These are phyloP conservation scores for Cnemophilus loriae DNA, from an alignment of 2,113 vertebrate genomes.

Conservation along the genomic window DNA sequence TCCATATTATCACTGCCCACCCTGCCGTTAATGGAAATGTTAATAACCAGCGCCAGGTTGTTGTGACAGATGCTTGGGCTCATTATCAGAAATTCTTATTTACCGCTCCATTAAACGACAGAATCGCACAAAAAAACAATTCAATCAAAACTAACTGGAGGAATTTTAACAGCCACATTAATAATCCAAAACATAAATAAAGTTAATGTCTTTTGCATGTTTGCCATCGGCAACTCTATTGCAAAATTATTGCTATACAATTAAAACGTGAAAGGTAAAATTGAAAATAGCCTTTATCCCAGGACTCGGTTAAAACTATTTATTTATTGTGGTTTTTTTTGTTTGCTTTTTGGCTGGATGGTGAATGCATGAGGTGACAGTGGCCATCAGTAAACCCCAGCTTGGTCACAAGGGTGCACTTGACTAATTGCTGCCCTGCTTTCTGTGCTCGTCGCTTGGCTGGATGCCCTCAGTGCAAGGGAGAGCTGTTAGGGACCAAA, in stretches of 20 bases:
- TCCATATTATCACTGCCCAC: constrained; percentile 74
- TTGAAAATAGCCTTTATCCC: constrained; percentile 13
- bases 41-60: constrained; percentile 84
- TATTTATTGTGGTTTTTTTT: neutral
- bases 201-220: constrained; percentile 73
- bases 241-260: constrained; percentile 64
- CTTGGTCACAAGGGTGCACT: neutral
- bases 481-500: neutral
- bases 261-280: constrained; percentile 65
- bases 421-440: neutral
- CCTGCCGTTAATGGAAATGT: constrained; percentile 83
- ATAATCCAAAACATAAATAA: constrained; percentile 81
- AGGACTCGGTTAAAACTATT: neutral
- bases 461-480: neutral
- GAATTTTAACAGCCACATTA: constrained; percentile 79
- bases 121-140: constrained; percentile 76
- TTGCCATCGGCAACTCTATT: constrained; percentile 64
- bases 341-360: neutral
- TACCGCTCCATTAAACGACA: constrained; percentile 88
- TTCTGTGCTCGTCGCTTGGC: accelerated
- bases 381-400: neutral
- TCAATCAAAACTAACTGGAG: constrained; percentile 82
- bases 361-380: neutral
- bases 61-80: constrained; percentile 82
- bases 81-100: constrained; percentile 89